phyloP scores from a whole-genome alignment of 1,140 invertebrate species.

The Apis laboriosa region DNA sequence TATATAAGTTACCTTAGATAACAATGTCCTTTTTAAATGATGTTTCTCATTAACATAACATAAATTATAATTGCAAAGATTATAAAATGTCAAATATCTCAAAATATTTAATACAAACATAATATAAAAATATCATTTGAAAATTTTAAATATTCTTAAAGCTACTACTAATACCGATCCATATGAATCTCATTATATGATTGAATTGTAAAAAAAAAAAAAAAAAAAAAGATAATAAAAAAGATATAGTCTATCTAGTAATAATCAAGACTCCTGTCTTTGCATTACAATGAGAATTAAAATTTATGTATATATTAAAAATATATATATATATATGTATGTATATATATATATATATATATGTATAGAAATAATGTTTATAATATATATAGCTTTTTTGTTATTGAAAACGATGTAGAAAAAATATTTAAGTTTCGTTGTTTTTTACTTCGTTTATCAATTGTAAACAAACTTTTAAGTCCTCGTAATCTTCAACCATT shows the following conservation, averaged over 20 bases:
- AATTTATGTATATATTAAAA: constrained; percentile 52
- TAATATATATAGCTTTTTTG: constrained; percentile 13
- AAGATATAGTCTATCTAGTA: constrained; percentile 28
- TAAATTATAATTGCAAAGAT: not conserved
- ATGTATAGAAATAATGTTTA: constrained; percentile 11
- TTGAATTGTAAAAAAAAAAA: not conserved
- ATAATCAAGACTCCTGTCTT: not conserved
- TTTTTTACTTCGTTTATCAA: constrained; percentile 47
- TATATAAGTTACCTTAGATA: constrained; percentile 13
- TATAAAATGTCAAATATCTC: constrained; percentile 6
- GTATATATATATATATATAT: not conserved
- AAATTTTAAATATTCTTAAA: constrained; percentile 21
- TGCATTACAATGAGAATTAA: constrained; percentile 27
- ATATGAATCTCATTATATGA: constrained; percentile 28
- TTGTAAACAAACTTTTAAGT: constrained; percentile 70
- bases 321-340: constrained; percentile 33
- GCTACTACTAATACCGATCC: constrained; percentile 20
- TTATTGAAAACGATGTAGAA: not conserved
- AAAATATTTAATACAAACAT: not conserved
- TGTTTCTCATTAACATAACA: not conserved
- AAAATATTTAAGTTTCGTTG: constrained; percentile 16
- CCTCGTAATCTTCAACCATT: constrained; percentile 68
- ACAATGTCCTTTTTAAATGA: not conserved
- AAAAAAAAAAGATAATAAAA: constrained; percentile 24
- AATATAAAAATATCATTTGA: constrained; percentile 35